Base-by-base conservation (phyloP, 30 jellyfish, hydroid and myxozoan species). In the Pseudorhiza aurosa region DNA sequence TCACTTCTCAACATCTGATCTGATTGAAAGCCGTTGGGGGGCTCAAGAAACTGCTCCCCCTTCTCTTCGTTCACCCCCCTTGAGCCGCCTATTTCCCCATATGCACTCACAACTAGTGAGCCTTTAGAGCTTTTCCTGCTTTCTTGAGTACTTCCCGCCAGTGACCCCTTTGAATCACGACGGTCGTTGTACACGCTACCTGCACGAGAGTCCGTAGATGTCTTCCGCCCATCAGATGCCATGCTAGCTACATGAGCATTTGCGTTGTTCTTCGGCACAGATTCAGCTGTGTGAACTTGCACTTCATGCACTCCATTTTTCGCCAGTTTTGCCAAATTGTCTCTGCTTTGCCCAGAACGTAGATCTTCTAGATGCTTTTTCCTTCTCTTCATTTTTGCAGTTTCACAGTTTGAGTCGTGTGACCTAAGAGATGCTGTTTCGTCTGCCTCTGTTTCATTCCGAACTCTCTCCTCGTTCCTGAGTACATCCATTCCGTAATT, bases 1-100 rank as follows among this genome's bases (percentile, higher is more conserved):
- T 40, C 55, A 28, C 5, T 70, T 39, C 68, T 44, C 15, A 45
- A 36, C 31, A 45, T 53, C 40, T 40, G 45, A 45, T 33, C 51
- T 2, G 83, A 42, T 28, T 70, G 68, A 21, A 70, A 70, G 14
- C 83, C 83, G 27, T 70, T 50, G 12, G 83, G 83, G 1, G 83
- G 83, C 2, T 49, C 45, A 6, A 70, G 25, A 19, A 45, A 28
- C 0, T 40, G 27, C 8, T 70, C 83, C 32, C 29, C 26, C 17
- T 35, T 35, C 19, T 29, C 57, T n/a, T 44, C 77, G 36, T 31
- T 22, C 57, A 37, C 15, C 17, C 59, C 32, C 15, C 36, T 31
- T 12, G 77, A 10, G n/a, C n/a, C n/a, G n/a, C n/a, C n/a, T n/a
- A n/a, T n/a, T n/a, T n/a, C n/a, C 21, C 28, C 63, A 7, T 25